A percentile compares a stretch with the other conserved stretches of the same genome.
Evolutionary conservation across 2,797 vertebrate genomes (phyloP).

Genomic region (Loriculus beryllinus): DNA sequence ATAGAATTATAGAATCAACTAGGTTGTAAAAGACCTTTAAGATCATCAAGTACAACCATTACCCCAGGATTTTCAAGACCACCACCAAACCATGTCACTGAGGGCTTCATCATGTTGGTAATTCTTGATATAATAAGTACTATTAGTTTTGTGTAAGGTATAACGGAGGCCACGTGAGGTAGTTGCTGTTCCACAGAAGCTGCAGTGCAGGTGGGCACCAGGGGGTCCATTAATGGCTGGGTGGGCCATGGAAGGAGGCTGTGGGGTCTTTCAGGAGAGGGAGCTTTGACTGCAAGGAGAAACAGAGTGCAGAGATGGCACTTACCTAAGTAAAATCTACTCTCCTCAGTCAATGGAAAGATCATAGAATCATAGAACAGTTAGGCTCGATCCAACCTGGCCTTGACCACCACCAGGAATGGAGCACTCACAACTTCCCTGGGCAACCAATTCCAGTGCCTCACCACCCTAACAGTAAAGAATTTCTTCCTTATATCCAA

Average conservation of each 20-base stretch:
- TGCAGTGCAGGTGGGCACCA: not conserved
- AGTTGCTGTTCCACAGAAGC: not conserved
- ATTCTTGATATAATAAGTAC: not conserved
- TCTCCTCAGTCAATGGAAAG: not conserved
- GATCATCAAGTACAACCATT: not conserved
- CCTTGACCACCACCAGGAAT: not conserved
- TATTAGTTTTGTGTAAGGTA: not conserved
- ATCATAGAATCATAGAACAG: too few species aligned
- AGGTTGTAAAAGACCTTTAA: not conserved
- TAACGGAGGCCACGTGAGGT: not conserved
- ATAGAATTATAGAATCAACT: not conserved
- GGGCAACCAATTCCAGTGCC: not conserved
- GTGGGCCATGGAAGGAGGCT: not conserved
- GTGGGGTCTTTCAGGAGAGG: not conserved
- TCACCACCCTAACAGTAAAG: not conserved
- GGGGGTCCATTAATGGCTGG: fast-evolving
- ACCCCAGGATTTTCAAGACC: not conserved
- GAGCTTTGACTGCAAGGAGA: not conserved
- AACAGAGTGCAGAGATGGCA: not conserved
- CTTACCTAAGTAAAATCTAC: not conserved
- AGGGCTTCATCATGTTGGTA: not conserved
- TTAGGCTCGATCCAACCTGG: not conserved
- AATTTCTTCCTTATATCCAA: not conserved
- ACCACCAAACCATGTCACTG: not conserved
- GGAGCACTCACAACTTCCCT: not conserved